These are phyloP conservation scores for Remorina albescens DNA, from an alignment of 2,797 vertebrate genomes.

Conservation along the genomic window DNA sequence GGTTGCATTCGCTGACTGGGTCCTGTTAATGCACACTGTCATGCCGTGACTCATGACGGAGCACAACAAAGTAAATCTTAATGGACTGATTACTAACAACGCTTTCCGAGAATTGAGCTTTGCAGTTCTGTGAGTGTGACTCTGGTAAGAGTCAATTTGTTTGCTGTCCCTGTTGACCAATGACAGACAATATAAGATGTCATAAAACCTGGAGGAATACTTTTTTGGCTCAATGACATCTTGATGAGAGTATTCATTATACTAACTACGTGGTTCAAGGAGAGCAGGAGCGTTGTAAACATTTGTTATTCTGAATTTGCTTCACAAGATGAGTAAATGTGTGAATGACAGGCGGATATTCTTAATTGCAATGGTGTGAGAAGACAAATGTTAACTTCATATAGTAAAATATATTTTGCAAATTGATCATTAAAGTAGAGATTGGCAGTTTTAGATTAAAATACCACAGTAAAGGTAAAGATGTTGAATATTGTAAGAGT, in stretches of 20 bases:
- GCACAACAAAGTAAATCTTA: conserved; percentile 16
- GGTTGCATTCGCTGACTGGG: conserved; percentile 1
- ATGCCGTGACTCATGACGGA: conserved; percentile 51
- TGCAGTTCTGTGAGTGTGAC: neutral
- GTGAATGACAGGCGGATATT: neutral
- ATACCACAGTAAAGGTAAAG: too few species aligned
- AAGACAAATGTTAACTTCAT: too few species aligned
- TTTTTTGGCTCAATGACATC: neutral
- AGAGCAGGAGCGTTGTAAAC: neutral
- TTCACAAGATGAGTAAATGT: neutral
- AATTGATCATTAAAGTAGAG: too few species aligned
- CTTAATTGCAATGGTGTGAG: too few species aligned
- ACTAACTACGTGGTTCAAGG: neutral
- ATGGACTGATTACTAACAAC: conserved; percentile 31
- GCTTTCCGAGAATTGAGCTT: conserved; percentile 32
- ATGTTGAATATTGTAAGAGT: too few species aligned
- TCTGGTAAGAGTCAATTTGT: conserved; percentile 11
- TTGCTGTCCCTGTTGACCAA: conserved; percentile 10
- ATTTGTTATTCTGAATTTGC: neutral
- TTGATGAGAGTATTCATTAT: neutral
- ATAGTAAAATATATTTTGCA: too few species aligned
- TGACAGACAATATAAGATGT: neutral
- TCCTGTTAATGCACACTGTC: conserved; percentile 17
- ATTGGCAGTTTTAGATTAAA: too few species aligned
- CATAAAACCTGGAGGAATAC: neutral